phyloP scores from a whole-genome alignment of 1,140 invertebrate species.

The Aporrectodea caliginosa region DNA sequence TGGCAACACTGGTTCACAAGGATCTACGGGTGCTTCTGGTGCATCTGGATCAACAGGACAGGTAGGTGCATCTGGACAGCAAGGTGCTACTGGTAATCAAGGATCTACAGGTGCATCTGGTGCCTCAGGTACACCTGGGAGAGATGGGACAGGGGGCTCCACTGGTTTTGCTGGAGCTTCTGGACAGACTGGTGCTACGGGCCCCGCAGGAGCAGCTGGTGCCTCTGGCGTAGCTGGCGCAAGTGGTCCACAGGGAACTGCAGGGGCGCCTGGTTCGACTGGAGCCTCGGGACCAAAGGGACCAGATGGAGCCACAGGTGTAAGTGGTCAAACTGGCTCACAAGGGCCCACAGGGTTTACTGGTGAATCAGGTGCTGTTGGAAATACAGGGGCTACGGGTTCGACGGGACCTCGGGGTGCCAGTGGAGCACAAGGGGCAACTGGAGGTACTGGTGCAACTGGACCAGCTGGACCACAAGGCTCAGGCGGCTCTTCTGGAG shows the following conservation, averaged over 20 bases:
- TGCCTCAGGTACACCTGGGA: conserved; percentile 8
- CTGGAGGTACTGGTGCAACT: too few species aligned
- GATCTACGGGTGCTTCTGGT: not conserved
- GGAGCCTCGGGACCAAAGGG: conserved; percentile 4
- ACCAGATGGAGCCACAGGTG: conserved; percentile 1
- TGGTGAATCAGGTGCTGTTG: not conserved
- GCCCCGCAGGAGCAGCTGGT: not conserved
- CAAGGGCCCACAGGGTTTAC: not conserved
- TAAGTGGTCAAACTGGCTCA: not conserved
- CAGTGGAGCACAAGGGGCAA: too few species aligned
- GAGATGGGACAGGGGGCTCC: not conserved
- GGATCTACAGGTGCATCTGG: conserved; percentile 5
- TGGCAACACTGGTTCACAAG: not conserved
- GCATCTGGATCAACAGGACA: not conserved
- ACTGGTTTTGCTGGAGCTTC: conserved; percentile 3
- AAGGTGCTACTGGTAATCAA: not conserved
- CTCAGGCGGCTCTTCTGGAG: not conserved
- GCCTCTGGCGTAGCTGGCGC: not conserved
- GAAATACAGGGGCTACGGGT: conserved; percentile 6
- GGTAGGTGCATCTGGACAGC: not conserved
- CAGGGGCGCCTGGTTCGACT: not conserved
- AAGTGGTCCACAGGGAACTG: conserved; percentile 8
- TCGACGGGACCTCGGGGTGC: conserved; percentile 20
- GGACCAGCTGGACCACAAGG: too few species aligned
- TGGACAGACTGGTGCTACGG: conserved; percentile 4